Conservation (phyloP, 2,888 invertebrate genomes). For the Synergus gifuensis region DNA sequence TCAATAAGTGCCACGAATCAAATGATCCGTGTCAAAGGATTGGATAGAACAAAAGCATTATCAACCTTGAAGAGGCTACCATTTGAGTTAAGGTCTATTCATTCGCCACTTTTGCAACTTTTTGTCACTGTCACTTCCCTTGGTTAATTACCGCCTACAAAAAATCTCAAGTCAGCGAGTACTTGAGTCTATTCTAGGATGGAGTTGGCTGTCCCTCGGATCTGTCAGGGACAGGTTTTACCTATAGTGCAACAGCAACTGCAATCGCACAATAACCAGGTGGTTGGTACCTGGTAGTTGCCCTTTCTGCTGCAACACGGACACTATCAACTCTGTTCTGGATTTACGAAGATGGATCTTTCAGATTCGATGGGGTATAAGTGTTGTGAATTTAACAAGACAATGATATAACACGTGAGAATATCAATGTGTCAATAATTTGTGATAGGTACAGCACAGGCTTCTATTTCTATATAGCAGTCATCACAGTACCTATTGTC, state of each 20-base stretch:
- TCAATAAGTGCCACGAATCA: neutral
- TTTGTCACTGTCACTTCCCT: constrained; percentile 35
- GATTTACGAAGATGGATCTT: constrained; percentile 56
- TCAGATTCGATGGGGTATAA: constrained; percentile 13
- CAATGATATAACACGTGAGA: constrained; percentile 1
- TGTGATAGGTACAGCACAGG: too few species aligned
- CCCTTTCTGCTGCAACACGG: neutral
- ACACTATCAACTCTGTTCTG: constrained; percentile 50
- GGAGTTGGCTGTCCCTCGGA: constrained; percentile 44
- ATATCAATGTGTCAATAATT: neutral
- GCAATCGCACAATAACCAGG: constrained; percentile 51
- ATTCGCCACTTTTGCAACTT: constrained; percentile 30
- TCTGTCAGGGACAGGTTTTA: constrained; percentile 52
- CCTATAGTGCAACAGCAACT: constrained; percentile 17
- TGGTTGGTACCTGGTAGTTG: constrained; percentile 21
- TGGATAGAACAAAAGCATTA: constrained; percentile 29
- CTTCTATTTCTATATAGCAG: too few species aligned
- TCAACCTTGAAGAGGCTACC: constrained; percentile 22
- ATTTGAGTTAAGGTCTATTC: constrained; percentile 30
- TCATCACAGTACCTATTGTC: too few species aligned
- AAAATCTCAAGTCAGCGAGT: constrained; percentile 42
- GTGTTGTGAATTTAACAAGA: neutral
- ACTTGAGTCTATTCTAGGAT: constrained; percentile 47
- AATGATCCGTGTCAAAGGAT: constrained; percentile 19
- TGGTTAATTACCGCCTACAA: constrained; percentile 24